Conservation (phyloP, 2,113 vertebrate genomes). For the Tetraodon nigroviridis region DNA sequence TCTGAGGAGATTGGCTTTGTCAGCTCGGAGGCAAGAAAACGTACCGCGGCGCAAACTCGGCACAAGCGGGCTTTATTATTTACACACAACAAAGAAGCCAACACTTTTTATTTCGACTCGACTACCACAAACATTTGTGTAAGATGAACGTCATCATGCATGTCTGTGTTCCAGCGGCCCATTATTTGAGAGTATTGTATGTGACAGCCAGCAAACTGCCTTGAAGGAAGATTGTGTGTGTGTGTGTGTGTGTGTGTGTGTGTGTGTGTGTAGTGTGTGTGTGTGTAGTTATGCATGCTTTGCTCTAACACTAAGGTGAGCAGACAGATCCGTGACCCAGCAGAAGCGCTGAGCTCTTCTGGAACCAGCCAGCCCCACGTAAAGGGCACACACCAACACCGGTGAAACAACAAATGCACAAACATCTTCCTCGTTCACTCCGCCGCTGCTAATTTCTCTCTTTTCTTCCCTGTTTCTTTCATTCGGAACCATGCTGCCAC, state of each 20-base stretch:
- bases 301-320: conserved; percentile 29
- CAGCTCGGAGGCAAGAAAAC: conserved; percentile 19
- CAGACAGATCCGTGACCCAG: conserved; percentile 26
- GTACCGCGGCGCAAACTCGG: conserved; percentile 40
- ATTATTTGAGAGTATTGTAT: conserved; percentile 12
- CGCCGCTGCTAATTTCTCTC: conserved; percentile 16
- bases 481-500: conserved; percentile 18
- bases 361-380: neutral
- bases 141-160: neutral
- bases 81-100: conserved; percentile 33
- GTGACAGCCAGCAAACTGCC: conserved; percentile 39
- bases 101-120: neutral
- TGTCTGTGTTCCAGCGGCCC: conserved; percentile 6
- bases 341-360: conserved; percentile 8
- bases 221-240: conserved; percentile 17
- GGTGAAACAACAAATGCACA: neutral
- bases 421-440: conserved; percentile 7
- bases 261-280: neutral
- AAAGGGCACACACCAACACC: conserved; percentile 7
- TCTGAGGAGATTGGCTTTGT: conserved; percentile 45
- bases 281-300: conserved; percentile 21
- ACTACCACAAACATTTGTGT: neutral
- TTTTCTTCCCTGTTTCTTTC: conserved; percentile 6
- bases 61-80: conserved; percentile 50
- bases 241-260: neutral